These are phyloP conservation scores for Agapostemon virescens DNA, from an alignment of 2,888 invertebrate species.

Conservation along the genomic window DNA sequence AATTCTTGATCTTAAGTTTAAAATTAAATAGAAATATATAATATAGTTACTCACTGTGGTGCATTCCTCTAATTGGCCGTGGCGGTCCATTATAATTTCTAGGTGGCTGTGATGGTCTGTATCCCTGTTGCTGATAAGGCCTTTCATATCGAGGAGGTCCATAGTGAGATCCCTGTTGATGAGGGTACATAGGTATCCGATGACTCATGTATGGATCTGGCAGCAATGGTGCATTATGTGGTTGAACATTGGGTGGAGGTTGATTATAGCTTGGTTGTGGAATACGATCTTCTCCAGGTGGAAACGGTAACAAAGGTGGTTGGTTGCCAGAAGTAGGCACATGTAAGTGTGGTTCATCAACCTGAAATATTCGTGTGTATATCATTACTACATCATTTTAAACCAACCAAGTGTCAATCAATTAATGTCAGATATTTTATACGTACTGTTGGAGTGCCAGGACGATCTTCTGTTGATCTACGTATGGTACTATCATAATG, in stretches of 20 bases:
- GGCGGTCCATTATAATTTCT: slow-evolving; percentile 78
- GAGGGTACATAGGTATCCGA: slow-evolving; percentile 77
- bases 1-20: too few relatives aligned
- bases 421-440: slow-evolving; percentile 1
- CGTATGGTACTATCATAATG: slow-evolving; percentile 78
- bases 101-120: slow-evolving; percentile 74
- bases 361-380: slow-evolving; percentile 60
- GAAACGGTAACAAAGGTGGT: slow-evolving; percentile 76
- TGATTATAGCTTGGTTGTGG: slow-evolving; percentile 74
- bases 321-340: slow-evolving; percentile 71
- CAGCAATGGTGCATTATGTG: slow-evolving; percentile 75
- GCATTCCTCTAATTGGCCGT: slow-evolving; percentile 78
- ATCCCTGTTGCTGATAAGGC: slow-evolving; percentile 76
- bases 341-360: slow-evolving; percentile 78
- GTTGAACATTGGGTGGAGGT: slow-evolving; percentile 73
- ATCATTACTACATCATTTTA: neutral
- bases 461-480: slow-evolving; percentile 83
- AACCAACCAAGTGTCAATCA: neutral
- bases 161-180: slow-evolving; percentile 74
- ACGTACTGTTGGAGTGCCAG: slow-evolving; percentile 86
- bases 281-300: slow-evolving; percentile 78
- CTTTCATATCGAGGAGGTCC: slow-evolving; percentile 75
- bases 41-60: slow-evolving; percentile 71
- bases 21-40: too few relatives aligned
- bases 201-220: slow-evolving; percentile 78